Conservation (phyloP, 2,888 invertebrate genomes). For the Lacanobia oleracea region DNA sequence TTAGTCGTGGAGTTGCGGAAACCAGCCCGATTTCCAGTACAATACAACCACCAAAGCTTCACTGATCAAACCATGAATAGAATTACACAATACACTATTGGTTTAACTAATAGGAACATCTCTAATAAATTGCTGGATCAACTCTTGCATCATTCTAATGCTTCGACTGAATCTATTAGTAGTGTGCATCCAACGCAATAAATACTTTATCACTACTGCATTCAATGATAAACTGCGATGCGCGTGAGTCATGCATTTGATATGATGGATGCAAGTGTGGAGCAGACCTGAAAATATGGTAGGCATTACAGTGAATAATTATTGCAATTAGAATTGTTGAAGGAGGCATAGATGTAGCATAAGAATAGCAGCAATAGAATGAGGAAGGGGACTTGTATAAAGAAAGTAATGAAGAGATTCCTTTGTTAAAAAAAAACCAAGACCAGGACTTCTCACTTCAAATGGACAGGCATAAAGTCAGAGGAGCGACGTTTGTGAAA, state of each 20-base stretch:
- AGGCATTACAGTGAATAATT: slow-evolving; percentile 13
- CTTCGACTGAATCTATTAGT: slow-evolving; percentile 12
- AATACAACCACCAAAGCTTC: neutral
- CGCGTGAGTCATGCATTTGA: slow-evolving; percentile 21
- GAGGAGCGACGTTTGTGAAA: neutral
- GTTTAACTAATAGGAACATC: neutral
- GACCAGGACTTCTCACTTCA: too few relatives aligned
- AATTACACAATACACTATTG: neutral
- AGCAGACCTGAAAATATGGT: slow-evolving; percentile 20
- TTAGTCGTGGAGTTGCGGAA: too few relatives aligned
- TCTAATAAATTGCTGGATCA: neutral
- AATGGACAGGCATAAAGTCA: neutral
- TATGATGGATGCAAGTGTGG: slow-evolving; percentile 12
- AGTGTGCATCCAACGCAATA: slow-evolving; percentile 18
- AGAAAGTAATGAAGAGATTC: neutral
- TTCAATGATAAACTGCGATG: slow-evolving; percentile 20
- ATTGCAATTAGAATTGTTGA: slow-evolving; percentile 10
- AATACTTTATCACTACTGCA: slow-evolving; percentile 29
- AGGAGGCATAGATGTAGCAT: neutral
- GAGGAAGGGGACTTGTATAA: slow-evolving; percentile 3
- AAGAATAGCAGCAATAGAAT: slow-evolving; percentile 17
- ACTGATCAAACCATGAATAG: neutral
- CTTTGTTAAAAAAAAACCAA: neutral
- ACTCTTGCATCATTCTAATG: neutral
- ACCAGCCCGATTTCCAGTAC: too few relatives aligned